Base-by-base conservation (phyloP, 2,888 invertebrate genomes). In the Acleris literana region DNA sequence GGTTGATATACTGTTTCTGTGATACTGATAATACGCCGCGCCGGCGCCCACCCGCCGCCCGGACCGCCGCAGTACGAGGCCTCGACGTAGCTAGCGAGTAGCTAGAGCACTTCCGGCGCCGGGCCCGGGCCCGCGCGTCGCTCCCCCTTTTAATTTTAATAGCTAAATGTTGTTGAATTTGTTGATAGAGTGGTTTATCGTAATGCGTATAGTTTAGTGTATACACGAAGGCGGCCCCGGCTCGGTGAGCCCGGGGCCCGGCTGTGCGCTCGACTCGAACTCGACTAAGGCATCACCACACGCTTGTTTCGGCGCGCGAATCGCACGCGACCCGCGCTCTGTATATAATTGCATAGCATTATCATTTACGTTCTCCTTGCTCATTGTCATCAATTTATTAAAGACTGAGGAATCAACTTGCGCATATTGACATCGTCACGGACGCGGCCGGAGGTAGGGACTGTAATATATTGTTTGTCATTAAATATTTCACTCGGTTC, bases 361-460 rank as follows among this genome's bases (percentile, higher is more conserved):
- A 78, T 91, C 90, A 90, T 90, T 90, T 90, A 86, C 85, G 85
- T 90, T 85, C 86, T 89, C 90, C 90, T 90, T 89, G 88, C 90
- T 91, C 92, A 91, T 91, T 88, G 90, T 87, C 92, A 92, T 92
- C 92, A 92, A 92, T 90, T 88, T 88, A 90, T 90, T 90, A 92
- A 90, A 92, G 92, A 92, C 92, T 92, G 92, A 92, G 91, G 86
- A 90, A 92, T 91, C 92, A 91, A 91, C 88, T 87, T 85, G 88
- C 90, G 91, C 90, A 88, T 88, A 88, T 86, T 85, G 89, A 88
- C 91, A 90, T 91, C 85, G 90, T 85, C 90, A 89, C 90, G 88
- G 84, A 87, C 85, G 88, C 87, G 89, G 85, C 87, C 78, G 77
- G 71, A 78, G 80, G 83, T 83, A 80, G 87, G 86, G 87, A 80